Evolutionary conservation across 2,888 invertebrate genomes (phyloP), one percentile per base, ranked within the genome.

Genomic region (Altica lythri): DNA sequence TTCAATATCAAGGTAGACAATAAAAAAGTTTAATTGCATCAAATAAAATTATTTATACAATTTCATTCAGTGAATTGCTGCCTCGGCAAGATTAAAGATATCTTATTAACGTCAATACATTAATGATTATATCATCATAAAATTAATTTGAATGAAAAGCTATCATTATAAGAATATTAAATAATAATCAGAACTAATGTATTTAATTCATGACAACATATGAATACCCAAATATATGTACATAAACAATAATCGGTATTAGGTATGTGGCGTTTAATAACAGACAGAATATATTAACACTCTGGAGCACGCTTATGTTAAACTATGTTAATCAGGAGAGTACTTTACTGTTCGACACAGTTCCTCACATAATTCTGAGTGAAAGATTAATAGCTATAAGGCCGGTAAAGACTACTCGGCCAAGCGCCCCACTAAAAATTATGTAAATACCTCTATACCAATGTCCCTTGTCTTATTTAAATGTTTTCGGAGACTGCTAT

Each of bases 301-400:
- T 38, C 42, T 42, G 60, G 63, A 59, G 69, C 70, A 70, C 70
- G 68, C 70, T 69, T 70, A 70, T 70, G 70, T 66, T 68, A 69
- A 70, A 70, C 68, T 69, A 70, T 69, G 70, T 65, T 67, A 70
- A 70, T 70, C 60, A 68, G 55, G 30, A 42, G 43, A 55, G 65
- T 60, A 57, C 63, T 60, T 57, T 63, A 63, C 63, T 61, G 61
- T 61, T 63, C 63, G 53, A 59, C 60, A 61, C 59, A 49, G 49
- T 42, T 49, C 40, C 49, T 49, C 49, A 40, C 49, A 61, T 58
- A 60, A 60, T 59, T 60, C 60, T 60, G 60, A 59, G 56, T 56
- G 44, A 59, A 61, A 61, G 63, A 63, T 63, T 63, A 63, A 63
- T 63, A 53, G 57, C 55, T 54, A 53, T 56, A 58, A 51, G 57